Conservation (phyloP, 2,797 vertebrate genomes). For the Brachyrhaphis roseni region DNA sequence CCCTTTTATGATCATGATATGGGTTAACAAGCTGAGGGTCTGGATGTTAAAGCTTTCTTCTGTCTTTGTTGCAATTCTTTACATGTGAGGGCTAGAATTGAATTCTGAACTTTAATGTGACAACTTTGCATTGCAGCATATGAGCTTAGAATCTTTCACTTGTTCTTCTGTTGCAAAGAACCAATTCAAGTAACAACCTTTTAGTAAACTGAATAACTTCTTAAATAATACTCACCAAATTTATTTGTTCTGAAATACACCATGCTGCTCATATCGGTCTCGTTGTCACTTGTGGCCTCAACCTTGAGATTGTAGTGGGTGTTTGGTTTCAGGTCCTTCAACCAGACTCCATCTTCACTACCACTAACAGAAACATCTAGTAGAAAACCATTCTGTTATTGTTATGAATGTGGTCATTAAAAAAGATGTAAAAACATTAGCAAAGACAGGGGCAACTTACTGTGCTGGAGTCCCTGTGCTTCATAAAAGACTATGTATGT, state of each 20-base stretch:
- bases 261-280: conserved; percentile 38
- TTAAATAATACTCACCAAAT: conserved; percentile 62
- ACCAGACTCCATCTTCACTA: not conserved
- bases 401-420: not conserved
- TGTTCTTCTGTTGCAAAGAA: not conserved
- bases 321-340: conserved; percentile 62
- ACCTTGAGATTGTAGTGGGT: conserved; percentile 64
- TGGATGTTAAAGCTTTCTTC: not conserved
- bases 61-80: not conserved
- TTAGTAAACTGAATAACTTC: not conserved
- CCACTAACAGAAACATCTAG: conserved; percentile 63
- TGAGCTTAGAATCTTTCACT: not conserved
- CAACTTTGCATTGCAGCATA: not conserved
- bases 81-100: not conserved
- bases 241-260: conserved; percentile 60
- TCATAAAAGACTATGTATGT: conserved; percentile 66
- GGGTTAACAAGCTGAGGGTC: not conserved
- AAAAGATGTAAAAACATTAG: not conserved
- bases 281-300: conserved; percentile 47
- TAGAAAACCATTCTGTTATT: conserved; percentile 18
- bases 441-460: conserved; percentile 40
- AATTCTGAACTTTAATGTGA: not conserved
- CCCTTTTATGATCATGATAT: not conserved
- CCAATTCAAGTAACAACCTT: not conserved
- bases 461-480: not conserved